Evolutionary conservation across 2,888 invertebrate genomes (phyloP), one percentile per base, ranked within the genome.

Genomic region (Leucophenga montana): DNA sequence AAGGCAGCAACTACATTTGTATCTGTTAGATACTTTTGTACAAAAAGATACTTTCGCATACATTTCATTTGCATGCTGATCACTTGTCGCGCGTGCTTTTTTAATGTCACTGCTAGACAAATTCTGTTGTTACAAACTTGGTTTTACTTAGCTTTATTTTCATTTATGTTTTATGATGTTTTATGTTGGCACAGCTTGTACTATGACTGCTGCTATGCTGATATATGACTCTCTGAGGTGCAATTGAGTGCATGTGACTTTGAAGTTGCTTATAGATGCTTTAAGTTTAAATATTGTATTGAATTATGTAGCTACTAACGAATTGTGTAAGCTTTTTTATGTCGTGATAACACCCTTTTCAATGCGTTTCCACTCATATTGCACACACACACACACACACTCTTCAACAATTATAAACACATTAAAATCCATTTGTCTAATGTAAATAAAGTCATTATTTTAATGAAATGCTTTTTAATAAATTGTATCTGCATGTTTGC

Each of bases 41-140:
- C n/a, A n/a, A n/a, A n/a, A n/a, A 27, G 27, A 2, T 27, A 27
- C 4, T 27, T 68, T 27, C 67, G 75, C 66, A 53, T 4, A 46
- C 14, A 62, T 59, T 16, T 75, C 81, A 84, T 81, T 84, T 81
- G 76, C 81, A 80, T 81, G 79, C 84, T 81, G 84, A 84, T 81
- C 81, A 79, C 68, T 74, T 73, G 66, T 31, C 73, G 73, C 70
- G 72, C 81, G 75, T 27, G 27, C 27, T 27, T 69, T 75, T 74
- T 73, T 74, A 77, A 75, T 78, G 80, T 57, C 62, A 68, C 71
- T 70, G 67, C 75, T 77, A 66, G 59, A 59, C 59, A 59, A 62
- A 62, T 62, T 75, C 73, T 80, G 83, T 76, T 81, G 80, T 82
- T 84, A 61, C 46, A 31, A 48, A 59, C 67, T 66, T 65, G 54